Evolutionary conservation across 2,888 invertebrate genomes (phyloP).

Genomic region (Pollenia angustigena): DNA sequence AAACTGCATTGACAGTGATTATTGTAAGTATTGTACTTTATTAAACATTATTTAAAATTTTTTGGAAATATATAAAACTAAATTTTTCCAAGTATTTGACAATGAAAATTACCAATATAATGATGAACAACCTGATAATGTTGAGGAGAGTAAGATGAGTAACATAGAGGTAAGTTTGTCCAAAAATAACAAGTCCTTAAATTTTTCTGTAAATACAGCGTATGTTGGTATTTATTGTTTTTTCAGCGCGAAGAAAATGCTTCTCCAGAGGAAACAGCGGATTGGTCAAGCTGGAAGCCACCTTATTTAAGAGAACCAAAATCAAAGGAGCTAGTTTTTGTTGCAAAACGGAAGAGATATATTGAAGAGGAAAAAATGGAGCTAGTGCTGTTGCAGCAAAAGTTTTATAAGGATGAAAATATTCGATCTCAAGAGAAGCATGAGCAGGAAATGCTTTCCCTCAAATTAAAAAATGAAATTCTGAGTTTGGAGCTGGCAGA

Average conservation of each 20-base stretch:
- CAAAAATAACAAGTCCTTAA: too few relatives aligned
- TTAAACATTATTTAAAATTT: too few relatives aligned
- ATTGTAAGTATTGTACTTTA: not conserved
- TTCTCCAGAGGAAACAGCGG: too few relatives aligned
- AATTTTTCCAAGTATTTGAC: too few relatives aligned
- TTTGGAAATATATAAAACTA: too few relatives aligned
- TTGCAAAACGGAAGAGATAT: not conserved
- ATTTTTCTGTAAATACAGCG: too few relatives aligned
- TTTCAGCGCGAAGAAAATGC: too few relatives aligned
- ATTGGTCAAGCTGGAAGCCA: slow-evolving; percentile 33
- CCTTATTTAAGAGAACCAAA: slow-evolving; percentile 3
- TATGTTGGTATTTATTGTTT: too few relatives aligned
- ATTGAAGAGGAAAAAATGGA: not conserved
- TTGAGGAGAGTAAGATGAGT: too few relatives aligned
- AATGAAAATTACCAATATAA: too few relatives aligned
- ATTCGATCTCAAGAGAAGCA: slow-evolving; percentile 49
- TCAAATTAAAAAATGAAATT: slow-evolving; percentile 44
- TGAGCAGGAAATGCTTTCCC: slow-evolving; percentile 17
- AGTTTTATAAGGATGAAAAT: slow-evolving; percentile 53
- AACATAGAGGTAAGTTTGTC: too few relatives aligned
- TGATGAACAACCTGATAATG: too few relatives aligned
- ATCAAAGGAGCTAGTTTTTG: slow-evolving; percentile 21
- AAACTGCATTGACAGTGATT: not conserved
- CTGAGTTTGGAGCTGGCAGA: slow-evolving; percentile 30
- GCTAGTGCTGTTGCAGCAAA: slow-evolving; percentile 28